Base-by-base conservation (phyloP, 1,140 invertebrate genomes). In the Lepidurus couesii region DNA sequence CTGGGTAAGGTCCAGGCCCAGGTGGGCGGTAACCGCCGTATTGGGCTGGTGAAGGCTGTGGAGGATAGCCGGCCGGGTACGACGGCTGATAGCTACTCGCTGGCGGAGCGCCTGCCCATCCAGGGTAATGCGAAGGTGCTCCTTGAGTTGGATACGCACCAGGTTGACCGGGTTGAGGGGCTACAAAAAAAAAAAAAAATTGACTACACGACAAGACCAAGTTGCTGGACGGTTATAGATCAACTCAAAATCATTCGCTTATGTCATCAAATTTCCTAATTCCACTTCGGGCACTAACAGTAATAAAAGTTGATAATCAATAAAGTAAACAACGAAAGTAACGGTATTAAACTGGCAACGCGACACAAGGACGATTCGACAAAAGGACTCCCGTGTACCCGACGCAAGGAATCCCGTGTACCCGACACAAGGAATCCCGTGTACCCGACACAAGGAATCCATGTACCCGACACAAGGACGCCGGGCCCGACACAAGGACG, bases 81-180 rank as follows among this genome's bases (percentile, higher is more conserved):
- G 80, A 80, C 26, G 79, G 81, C 42, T 80, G 81, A 13, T 81
- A 81, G 45, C 80, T 80, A 7, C 79, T 80, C 53, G 81, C 77
- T 81, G 80, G 42, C 77, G 80, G 79, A 78, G 24, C 80, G 78
- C 42, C 75, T 34, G 75, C 34, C 44, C 75, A 79, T 44, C 34
- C 80, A 26, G 78, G 74, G 44, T 79, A 79, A 75, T 79, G 78
- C 24, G 75, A 77, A 9, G 75, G 75, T 2, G 65, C 78, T 21
- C 24, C 65, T 75, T 75, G 73, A 16, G 78, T 74, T 9, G 74
- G 24, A 11, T 73, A 75, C 45, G 77, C 75, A 77, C 84, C 84
- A 44, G 86, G 84, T 81, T 82, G 85, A 42, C 86, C 84, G 16
- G 85, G 85, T 43, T 85, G 86, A 76, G 84, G 84, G 65, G 85